Conservation (phyloP, 2,113 vertebrate species). For the Chaetura pelagica region DNA sequence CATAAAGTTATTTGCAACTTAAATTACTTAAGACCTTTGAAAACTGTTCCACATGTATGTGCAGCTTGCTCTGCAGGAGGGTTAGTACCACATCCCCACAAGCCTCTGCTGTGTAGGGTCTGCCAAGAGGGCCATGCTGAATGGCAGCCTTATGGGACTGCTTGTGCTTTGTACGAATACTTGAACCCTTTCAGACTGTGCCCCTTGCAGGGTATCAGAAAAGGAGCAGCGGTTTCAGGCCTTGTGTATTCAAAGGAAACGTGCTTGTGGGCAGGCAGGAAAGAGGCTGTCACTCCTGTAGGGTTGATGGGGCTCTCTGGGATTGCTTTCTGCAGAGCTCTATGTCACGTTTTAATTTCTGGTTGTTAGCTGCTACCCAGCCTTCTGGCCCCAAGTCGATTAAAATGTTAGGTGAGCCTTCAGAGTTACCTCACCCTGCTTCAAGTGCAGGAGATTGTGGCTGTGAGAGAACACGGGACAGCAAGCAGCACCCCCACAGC, state of each 20-base stretch:
- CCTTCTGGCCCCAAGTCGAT: not conserved
- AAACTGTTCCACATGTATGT: not conserved
- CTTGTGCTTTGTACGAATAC: not conserved
- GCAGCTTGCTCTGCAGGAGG: not conserved
- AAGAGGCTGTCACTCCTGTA: not conserved
- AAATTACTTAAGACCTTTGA: not conserved
- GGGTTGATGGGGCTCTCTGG: not conserved
- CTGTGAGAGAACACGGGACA: not conserved
- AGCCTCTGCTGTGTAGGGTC: not conserved
- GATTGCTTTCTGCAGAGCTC: not conserved
- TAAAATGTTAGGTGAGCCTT: not conserved
- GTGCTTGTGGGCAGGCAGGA: not conserved
- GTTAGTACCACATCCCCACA: not conserved
- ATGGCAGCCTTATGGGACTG: not conserved
- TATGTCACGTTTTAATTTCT: fast-evolving
- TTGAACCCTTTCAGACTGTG: not conserved
- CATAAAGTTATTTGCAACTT: not conserved
- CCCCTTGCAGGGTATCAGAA: not conserved
- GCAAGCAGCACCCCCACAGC: not conserved
- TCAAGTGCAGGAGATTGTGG: fast-evolving
- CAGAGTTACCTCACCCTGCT: not conserved
- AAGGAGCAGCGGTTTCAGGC: not conserved
- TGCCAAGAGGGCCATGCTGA: not conserved
- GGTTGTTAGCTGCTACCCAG: not conserved
- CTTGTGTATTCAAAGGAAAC: not conserved